Evolutionary conservation across 2,113 vertebrate genomes (phyloP), one percentile per base, ranked within the genome.

Genomic region (Channa maculata): DNA sequence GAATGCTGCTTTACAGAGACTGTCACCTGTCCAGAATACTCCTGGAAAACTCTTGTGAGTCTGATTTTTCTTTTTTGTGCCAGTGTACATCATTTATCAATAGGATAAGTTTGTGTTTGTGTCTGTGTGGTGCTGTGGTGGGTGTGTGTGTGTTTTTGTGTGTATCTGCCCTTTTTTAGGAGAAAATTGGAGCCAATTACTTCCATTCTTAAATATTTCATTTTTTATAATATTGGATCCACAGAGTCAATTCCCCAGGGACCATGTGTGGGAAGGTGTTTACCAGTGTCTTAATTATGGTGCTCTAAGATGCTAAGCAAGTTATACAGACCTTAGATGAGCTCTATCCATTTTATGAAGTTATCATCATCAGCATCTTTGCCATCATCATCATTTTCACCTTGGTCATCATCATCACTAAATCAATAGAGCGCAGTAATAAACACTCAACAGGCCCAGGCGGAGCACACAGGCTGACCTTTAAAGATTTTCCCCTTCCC

Each of bases 11-110:
- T 43, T 81, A 94, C 79, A 78, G 65, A 52, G 94, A 98, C 81
- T 97, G 97, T 83, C 92, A 96, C 80, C 89, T 99, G 85, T 92
- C 94, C 77, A 94, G 91, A 90, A 94, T 95, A 80, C 92, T 99
- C 80, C 85, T 99, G 88, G 94, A 89, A 88, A 93, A 94, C 81
- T 96, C 95, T 86, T 62, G 97, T 98, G 94, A 97, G 96, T 95
- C 43, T 38, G 36, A 58, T 4, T 8, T 71, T 41, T 51, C 24
- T 24, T 24, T 24, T 24, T 24, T 24, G 24, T 24, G 24, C 24
- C 24, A 24, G 24, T 24, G 24, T 24, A 24, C 24, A 24, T 24
- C 24, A 24, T 24, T 24, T 24, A 24, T 24, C 24, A 24, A 24
- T 24, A 24, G 24, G 24, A 24, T 24, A 24, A 4, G 11, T 11